phyloP scores from a whole-genome alignment of 2,797 vertebrate genomes.

The Vultur gryphus region DNA sequence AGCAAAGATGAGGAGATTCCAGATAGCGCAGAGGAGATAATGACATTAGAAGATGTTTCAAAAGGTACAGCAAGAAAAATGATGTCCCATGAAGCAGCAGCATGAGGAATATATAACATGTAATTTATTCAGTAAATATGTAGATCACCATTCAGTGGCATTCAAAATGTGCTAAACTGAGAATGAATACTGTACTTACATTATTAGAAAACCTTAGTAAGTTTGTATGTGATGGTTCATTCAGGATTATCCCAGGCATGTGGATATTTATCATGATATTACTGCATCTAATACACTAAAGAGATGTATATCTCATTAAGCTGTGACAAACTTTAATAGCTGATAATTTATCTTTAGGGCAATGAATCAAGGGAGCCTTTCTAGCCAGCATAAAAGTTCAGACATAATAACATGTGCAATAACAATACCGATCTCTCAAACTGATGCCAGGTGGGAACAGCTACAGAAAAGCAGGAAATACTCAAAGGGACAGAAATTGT shows the following conservation, averaged over 20 bases:
- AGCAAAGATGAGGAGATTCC: not conserved
- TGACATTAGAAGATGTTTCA: not conserved
- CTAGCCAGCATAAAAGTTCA: not conserved
- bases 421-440: not conserved
- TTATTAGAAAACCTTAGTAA: slow-evolving; percentile 27
- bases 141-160: not conserved
- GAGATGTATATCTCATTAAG: slow-evolving; percentile 60
- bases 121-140: not conserved
- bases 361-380: slow-evolving; percentile 50
- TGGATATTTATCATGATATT: slow-evolving; percentile 61
- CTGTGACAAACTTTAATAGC: slow-evolving; percentile 44
- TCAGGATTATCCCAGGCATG: slow-evolving; percentile 46
- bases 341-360: slow-evolving; percentile 40
- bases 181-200: not conserved
- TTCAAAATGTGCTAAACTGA: not conserved
- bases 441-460: not conserved
- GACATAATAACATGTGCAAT: not conserved
- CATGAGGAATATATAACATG: not conserved
- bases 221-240: slow-evolving; percentile 38
- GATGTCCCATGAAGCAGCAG: not conserved
- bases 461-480: slow-evolving; percentile 5
- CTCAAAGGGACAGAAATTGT: not conserved
- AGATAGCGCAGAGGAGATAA: not conserved
- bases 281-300: slow-evolving; percentile 3
- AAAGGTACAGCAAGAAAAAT: not conserved